Conservation (phyloP, 2,797 vertebrate species). For the Trematomus bernacchii region DNA sequence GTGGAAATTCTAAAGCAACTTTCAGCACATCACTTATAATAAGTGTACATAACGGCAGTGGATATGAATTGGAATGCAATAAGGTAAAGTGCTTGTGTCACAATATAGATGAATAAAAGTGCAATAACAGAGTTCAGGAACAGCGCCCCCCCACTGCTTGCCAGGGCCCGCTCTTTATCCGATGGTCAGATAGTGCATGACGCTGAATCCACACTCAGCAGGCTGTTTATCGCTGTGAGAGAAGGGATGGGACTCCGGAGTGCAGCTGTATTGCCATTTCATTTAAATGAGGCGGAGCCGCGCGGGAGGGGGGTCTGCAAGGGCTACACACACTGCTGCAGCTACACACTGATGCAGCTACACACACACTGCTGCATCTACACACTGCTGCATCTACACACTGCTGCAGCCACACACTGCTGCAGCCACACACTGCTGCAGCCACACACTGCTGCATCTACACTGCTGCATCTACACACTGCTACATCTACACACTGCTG, state of each 20-base stretch:
- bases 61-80: not conserved
- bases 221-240: conserved; percentile 74
- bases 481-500: no score
- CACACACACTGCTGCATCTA: no score
- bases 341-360: no score
- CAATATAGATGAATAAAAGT: conserved; percentile 1
- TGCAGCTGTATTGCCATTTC: conserved; percentile 87
- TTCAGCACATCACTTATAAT: not conserved
- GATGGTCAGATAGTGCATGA: conserved; percentile 35
- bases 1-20: not conserved
- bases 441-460: no score
- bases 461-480: conserved; percentile 18
- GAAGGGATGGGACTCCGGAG: conserved; percentile 83
- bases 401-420: no score
- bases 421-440: no score
- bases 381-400: no score
- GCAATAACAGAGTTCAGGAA: conserved; percentile 22
- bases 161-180: conserved; percentile 32
- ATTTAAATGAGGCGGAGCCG: conserved; percentile 84
- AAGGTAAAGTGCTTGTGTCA: not conserved
- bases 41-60: not conserved
- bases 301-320: conserved; percentile 61
- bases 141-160: not conserved
- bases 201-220: conserved; percentile 47
- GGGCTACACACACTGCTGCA: no score